Evolutionary conservation across 2,797 vertebrate genomes (phyloP), one percentile per base, ranked within the genome.

Genomic region (Otus scops): DNA sequence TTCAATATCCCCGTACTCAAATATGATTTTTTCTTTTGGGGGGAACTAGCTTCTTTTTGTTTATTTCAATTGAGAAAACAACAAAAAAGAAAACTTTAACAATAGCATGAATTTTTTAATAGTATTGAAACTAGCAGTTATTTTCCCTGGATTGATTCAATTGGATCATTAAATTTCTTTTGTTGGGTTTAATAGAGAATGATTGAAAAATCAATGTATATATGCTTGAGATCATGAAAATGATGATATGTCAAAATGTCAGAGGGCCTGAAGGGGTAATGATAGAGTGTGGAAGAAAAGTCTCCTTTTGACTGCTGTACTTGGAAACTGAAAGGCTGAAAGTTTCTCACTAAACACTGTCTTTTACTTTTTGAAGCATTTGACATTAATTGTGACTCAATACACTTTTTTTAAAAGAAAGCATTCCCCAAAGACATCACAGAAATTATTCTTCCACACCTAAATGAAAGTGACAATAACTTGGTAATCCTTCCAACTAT

Each of bases 231-330:
- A 98, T 98, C 97, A 98, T 97, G 97, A 97, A 97, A 98, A 98
- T 97, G 91, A 97, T 96, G 93, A 94, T 96, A 96, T 98, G 98
- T 99, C 98, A 98, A 98, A 98, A 98, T 98, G 98, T 98, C 98
- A 98, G 95, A 96, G 76, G 88, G 95, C 89, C 94, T 97, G 97
- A 98, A 97, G 97, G 94, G 94, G 96, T 98, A 98, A 98, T 97
- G 92, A 98, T 84, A 98, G 95, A 96, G 89, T 92, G 84, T 77
- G 95, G 94, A 97, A 98, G 97, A 98, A 98, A 98, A 96, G 97
- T 97, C 97, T 98, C 96, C 97, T 90, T 94, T 95, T 97, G 97
- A 97, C 90, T 97, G 86, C 77, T 82, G 81, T 96, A 97, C 97
- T 98, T 98, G 95, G 97, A 96, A 95, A 95, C 75, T 97, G 93